Base-by-base conservation (phyloP, 2,113 vertebrate species). In the Hepsetus odoe region DNA sequence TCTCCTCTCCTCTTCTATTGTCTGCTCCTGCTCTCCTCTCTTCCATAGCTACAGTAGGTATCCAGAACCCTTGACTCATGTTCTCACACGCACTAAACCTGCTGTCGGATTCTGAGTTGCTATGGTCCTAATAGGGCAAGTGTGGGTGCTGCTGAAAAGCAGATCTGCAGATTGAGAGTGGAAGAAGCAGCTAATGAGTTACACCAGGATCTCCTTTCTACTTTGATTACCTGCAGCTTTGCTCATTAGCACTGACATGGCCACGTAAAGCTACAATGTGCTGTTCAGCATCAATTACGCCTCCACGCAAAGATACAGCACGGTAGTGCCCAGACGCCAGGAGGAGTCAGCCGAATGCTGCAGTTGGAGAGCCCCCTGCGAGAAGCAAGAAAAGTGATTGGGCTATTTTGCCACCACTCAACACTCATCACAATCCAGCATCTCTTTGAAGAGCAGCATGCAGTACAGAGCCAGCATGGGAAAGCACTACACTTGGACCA, bases 241-340 rank as follows among this genome's bases (percentile, higher is more conserved):
- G 85, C 89, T 90, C 90, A 90, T 92, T 91, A 90, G 88, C 9
- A 73, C 46, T 75, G 87, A 90, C 84, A 79, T 13, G 42, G 58
- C 59, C 51, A 65, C 9, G 10, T n/a, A 56, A 76, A 66, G 24
- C 44, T 6, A 16, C 3, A 18, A 0, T 4, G n/a, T 26, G 3
- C 33, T 5, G 8, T 46, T 14, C n/a, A 42, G 12, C 64, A 74
- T 30, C 64, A 56, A 14, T 32, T 55, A 22, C 13, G 5, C n/a
- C 26, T 5, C 61, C 69, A 40, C 10, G 62, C 55, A 51, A 7
- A 13, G 40, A 58, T 74, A 62, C 20, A 5, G 20, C 38, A 20
- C 35, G 42, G n/a, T 66, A 38, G 32, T 10, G 20, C 56, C 62
- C 11, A 14, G 5, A 49, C 18, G 20, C 18, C 46, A 53, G 49